Base-by-base conservation (phyloP, 2,888 invertebrate genomes). In the Lysandra coridon region DNA sequence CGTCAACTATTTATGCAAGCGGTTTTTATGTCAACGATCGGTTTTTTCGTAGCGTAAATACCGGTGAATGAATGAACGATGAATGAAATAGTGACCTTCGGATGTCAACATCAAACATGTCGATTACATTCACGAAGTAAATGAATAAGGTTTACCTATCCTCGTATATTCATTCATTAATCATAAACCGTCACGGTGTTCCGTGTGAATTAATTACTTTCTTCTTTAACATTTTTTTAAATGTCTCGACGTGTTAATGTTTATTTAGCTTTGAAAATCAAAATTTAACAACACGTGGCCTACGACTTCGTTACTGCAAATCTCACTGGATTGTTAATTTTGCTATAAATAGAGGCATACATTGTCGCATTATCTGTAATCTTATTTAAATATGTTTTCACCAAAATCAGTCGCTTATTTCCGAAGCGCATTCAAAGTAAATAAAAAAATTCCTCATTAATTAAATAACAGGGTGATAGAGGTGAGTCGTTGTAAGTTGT, bases 41-140 rank as follows among this genome's bases (percentile, higher is more conserved):
- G 57, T 76, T 30, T 53, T 75, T 76, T 76, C 76, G 33, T 57
- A 53, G 76, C 76, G 76, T 76, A 57, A 76, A 76, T 57, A 33
- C 76, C 76, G 49, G 10, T 30, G 7, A 4, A 23, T 74, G 49
- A 12, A 75, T 75, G 75, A 75, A 49, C 23, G 49, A 49, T 49
- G 40, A 74, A 74, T 49, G 44, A 30, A 75, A 37, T 69, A 49
- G 75, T 49, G 75, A 75, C 44, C 75, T 75, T 75, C 44, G 30
- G 33, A 69, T 37, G 69, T 69, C 1, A 37, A 23, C 23, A 23
- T 23, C 23, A 23, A 23, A 14, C 5, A 69, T 69, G 69, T 69
- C 23, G 10, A 64, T 30, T 37, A 37, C 69, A 69, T 69, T 69
- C 17, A 33, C 33, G 12, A 33, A 69, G 69, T 37, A 3, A 69